Evolutionary conservation across 2,888 invertebrate genomes (phyloP).

Genomic region (Augiades crinisus): DNA sequence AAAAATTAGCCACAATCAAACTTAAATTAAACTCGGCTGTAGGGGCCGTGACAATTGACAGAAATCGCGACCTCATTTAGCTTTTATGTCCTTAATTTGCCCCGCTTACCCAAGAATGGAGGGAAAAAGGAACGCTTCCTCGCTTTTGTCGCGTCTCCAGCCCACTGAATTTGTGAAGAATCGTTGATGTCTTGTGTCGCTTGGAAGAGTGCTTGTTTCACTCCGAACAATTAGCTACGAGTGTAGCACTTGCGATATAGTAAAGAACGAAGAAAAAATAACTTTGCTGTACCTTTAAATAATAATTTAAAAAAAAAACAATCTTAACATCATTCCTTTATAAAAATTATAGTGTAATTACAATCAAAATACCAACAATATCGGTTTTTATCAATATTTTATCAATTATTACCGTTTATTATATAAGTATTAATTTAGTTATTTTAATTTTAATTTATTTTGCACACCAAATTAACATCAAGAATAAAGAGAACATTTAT

Average conservation of each 20-base stretch:
- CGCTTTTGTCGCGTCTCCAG: slow-evolving; percentile 52
- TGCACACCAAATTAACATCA: too few species aligned
- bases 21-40: slow-evolving; percentile 33
- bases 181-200: slow-evolving; percentile 36
- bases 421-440: too few species aligned
- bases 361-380: too few species aligned
- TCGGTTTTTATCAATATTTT: too few species aligned
- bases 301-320: too few species aligned
- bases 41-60: slow-evolving; percentile 51
- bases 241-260: background rate
- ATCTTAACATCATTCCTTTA: too few species aligned
- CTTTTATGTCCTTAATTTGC: slow-evolving; percentile 71
- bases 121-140: slow-evolving; percentile 53
- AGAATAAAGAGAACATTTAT: too few species aligned
- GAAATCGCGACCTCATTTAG: slow-evolving; percentile 63
- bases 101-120: slow-evolving; percentile 51
- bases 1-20: slow-evolving; percentile 33
- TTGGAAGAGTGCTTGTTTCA: background rate
- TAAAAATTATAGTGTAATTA: too few species aligned
- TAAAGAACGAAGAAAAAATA: too few species aligned
- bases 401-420: too few species aligned
- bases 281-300: too few species aligned
- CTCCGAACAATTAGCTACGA: background rate
- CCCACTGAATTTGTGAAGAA: slow-evolving; percentile 50
- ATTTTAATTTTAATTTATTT: too few species aligned